phyloP scores from a whole-genome alignment of 2,113 vertebrate genomes.

The Scomber colias region DNA sequence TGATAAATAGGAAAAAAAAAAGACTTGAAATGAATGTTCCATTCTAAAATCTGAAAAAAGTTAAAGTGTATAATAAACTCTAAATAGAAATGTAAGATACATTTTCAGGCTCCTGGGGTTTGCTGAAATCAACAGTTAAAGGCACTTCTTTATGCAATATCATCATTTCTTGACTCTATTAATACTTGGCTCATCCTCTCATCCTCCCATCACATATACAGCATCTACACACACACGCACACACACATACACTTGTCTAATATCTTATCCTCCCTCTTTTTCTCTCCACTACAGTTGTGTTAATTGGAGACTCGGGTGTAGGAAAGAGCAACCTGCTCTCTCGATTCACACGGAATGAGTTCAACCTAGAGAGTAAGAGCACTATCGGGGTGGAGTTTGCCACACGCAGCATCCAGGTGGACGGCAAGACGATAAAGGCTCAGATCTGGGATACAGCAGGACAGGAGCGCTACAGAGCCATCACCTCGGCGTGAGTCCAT shows the following conservation, averaged over 20 bases:
- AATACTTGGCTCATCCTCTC: not conserved
- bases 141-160: constrained; percentile 7
- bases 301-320: constrained; percentile 88
- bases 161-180: constrained; percentile 27
- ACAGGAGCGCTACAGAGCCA: constrained; percentile 97
- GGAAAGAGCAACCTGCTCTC: constrained; percentile 88
- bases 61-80: not conserved
- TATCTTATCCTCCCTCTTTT: not conserved
- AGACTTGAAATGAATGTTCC: not conserved
- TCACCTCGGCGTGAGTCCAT: constrained; percentile 95
- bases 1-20: not conserved
- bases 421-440: constrained; percentile 98
- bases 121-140: constrained; percentile 1
- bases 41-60: not conserved
- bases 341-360: constrained; percentile 97
- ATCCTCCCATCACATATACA: not conserved
- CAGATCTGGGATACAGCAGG: constrained; percentile 99
- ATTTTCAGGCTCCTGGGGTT: not conserved
- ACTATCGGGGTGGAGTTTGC: constrained; percentile 99
- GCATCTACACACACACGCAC: not conserved
- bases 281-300: constrained; percentile 84
- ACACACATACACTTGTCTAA: constrained; percentile 4
- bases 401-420: constrained; percentile 98
- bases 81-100: not conserved
- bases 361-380: constrained; percentile 98